phyloP scores from a whole-genome alignment of 2,113 vertebrate species.

The Clarias batrachus region DNA sequence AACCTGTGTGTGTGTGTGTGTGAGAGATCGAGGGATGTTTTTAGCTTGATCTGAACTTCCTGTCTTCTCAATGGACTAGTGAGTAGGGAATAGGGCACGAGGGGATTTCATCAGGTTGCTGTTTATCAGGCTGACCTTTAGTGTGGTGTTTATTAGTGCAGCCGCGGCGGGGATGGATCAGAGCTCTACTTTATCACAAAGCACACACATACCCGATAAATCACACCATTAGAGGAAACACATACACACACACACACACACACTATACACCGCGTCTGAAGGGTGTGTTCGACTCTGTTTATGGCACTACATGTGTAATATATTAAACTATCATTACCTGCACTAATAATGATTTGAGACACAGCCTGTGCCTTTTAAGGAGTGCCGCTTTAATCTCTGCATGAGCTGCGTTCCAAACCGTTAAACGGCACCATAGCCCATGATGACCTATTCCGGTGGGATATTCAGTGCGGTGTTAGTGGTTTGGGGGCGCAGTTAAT shows the following conservation, averaged over 20 bases:
- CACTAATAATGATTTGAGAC: not conserved
- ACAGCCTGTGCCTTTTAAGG: not conserved
- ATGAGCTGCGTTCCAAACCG: not conserved
- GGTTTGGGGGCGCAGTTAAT: not conserved
- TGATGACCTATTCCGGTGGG: not conserved
- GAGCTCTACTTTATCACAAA: slow-evolving; percentile 9
- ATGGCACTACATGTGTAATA: not conserved
- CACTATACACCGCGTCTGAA: not conserved
- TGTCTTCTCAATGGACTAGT: slow-evolving; percentile 32
- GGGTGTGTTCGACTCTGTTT: not conserved
- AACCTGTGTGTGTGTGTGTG: not conserved
- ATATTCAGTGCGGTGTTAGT: not conserved
- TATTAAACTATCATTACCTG: not conserved
- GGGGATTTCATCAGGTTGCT: slow-evolving; percentile 38
- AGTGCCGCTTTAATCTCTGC: not conserved
- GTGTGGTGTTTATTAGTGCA: slow-evolving; percentile 13
- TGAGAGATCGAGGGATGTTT: slow-evolving; percentile 6
- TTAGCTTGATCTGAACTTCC: not conserved
- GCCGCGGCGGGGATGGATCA: not conserved
- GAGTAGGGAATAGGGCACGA: not conserved
- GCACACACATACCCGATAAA: not conserved
- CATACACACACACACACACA: not conserved
- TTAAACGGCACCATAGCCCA: not conserved
- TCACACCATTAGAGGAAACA: not conserved
- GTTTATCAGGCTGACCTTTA: slow-evolving; percentile 44